Evolutionary conservation across 92 coral and sea anemone genomes (phyloP).

Genomic region (Phymanthus crucifer): DNA sequence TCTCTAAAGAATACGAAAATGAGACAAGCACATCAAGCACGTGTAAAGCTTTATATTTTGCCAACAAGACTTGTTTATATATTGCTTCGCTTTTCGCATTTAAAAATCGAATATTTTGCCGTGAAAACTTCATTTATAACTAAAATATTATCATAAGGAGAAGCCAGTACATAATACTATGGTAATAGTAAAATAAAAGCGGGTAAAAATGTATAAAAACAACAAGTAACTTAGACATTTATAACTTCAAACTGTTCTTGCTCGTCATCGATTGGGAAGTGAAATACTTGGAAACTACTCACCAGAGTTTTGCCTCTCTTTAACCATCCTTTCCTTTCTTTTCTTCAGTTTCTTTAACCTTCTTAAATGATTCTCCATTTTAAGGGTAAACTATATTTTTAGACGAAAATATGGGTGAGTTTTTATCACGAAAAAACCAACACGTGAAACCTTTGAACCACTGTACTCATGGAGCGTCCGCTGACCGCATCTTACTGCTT

Average conservation of each 20-base stretch:
- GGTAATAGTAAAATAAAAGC: no score
- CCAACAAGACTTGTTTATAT: no score
- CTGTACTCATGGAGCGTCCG: neutral
- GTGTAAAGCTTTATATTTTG: no score
- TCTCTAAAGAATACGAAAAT: neutral
- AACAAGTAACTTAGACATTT: no score
- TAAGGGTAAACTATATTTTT: neutral
- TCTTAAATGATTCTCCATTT: slow-evolving; percentile 29
- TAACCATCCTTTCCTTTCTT: slow-evolving; percentile 20
- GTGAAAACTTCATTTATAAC: neutral
- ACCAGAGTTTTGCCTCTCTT: slow-evolving; percentile 20
- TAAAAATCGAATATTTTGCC: neutral
- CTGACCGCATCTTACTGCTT: neutral
- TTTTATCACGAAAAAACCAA: neutral
- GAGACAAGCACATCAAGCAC: no score
- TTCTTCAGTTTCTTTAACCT: slow-evolving; percentile 29
- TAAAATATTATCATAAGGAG: neutral
- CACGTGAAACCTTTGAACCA: neutral
- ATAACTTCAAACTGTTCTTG: no score
- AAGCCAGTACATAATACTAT: neutral
- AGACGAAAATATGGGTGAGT: neutral
- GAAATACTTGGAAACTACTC: neutral
- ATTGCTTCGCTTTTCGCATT: neutral
- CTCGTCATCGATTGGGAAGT: neutral
- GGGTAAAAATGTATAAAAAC: no score